Conservation (phyloP, 2,113 vertebrate genomes). For the Nothobranchius kuhntae region DNA sequence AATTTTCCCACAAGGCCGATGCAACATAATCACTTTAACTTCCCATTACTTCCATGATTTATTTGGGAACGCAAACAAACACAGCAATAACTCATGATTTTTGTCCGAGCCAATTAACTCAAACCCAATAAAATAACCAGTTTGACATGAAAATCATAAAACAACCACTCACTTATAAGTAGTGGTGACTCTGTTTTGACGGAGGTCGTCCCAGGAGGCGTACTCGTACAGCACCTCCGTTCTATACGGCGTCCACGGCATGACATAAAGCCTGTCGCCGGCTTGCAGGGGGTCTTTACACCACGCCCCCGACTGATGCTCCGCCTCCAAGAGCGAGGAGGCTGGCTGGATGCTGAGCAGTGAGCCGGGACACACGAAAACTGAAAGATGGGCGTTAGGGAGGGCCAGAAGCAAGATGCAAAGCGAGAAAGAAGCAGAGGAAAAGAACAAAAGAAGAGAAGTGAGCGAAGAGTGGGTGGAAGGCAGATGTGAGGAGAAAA, state of each 20-base stretch:
- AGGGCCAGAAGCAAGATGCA: constrained; percentile 48
- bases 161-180: constrained; percentile 84
- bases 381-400: constrained; percentile 72
- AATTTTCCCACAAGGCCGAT: neutral
- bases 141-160: too few species aligned
- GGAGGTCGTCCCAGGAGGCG: constrained; percentile 91
- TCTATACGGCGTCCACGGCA: constrained; percentile 95
- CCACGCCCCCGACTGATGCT: constrained; percentile 94
- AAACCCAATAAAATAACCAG: neutral
- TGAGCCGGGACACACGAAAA: constrained; percentile 93
- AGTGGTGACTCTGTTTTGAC: constrained; percentile 86
- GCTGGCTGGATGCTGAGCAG: constrained; percentile 87
- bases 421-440: constrained; percentile 27
- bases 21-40: neutral
- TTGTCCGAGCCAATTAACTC: too few species aligned
- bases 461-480: constrained; percentile 27
- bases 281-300: constrained; percentile 95
- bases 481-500: constrained; percentile 46
- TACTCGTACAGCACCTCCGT: constrained; percentile 93
- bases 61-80: neutral
- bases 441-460: constrained; percentile 22
- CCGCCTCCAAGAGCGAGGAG: constrained; percentile 87
- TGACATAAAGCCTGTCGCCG: constrained; percentile 92
- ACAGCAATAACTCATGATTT: neutral
- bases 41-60: neutral